phyloP scores from a whole-genome alignment of 2,888 invertebrate species.

The Cyclophora albipunctata region DNA sequence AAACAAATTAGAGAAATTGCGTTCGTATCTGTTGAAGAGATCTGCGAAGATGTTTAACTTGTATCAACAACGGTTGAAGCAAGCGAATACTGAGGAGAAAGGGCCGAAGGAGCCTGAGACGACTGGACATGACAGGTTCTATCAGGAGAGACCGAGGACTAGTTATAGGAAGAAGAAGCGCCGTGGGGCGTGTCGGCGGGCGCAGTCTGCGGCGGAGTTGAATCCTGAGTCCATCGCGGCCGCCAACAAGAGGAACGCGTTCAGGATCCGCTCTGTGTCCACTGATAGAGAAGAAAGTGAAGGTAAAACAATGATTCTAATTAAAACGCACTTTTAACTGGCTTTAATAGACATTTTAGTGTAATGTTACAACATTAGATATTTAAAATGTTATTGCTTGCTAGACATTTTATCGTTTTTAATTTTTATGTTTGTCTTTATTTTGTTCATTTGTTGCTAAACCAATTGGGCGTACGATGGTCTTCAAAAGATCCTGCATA shows the following conservation, averaged over 20 bases:
- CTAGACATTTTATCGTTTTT: too few relatives aligned
- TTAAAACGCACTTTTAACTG: not conserved
- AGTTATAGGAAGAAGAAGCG: constrained; percentile 72
- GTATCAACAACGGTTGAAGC: constrained; percentile 78
- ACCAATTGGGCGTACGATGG: constrained; percentile 17
- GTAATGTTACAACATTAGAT: not conserved
- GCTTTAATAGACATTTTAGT: not conserved
- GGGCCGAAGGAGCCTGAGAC: constrained; percentile 75
- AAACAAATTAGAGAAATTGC: constrained; percentile 32
- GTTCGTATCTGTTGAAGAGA: constrained; percentile 27
- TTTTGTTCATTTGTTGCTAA: too few relatives aligned
- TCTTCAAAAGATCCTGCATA: constrained; percentile 5
- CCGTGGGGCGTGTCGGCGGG: constrained; percentile 76
- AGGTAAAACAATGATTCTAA: constrained; percentile 33
- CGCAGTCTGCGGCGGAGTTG: constrained; percentile 81
- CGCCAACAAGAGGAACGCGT: constrained; percentile 78
- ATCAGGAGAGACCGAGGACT: constrained; percentile 77
- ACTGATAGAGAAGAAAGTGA: constrained; percentile 77
- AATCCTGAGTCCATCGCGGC: constrained; percentile 78
- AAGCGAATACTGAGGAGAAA: constrained; percentile 72
- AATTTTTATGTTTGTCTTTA: too few relatives aligned
- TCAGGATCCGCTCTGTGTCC: constrained; percentile 78
- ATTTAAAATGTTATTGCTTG: too few relatives aligned
- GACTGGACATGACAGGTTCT: constrained; percentile 88
- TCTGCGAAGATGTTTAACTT: constrained; percentile 82